A percentile compares a stretch with the other conserved stretches of the same genome.
phyloP scores from a whole-genome alignment of 2,797 vertebrate species.

The Toxotes lorentzi region DNA sequence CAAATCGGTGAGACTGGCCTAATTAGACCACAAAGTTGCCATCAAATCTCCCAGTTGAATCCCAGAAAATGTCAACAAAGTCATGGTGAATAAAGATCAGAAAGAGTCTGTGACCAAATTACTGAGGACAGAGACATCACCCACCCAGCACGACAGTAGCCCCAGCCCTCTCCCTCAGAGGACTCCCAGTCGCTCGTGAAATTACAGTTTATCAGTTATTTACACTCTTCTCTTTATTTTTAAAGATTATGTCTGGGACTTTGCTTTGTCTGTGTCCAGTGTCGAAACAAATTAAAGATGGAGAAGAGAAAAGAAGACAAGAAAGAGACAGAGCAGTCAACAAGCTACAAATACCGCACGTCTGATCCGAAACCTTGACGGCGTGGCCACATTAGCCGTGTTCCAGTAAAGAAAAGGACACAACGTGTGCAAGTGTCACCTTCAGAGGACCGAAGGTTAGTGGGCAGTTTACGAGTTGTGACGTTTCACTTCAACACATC shows the following conservation, averaged over 20 bases:
- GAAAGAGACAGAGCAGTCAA: neutral
- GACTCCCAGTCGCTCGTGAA: neutral
- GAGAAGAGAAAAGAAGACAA: neutral
- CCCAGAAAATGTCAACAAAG: slow-evolving; percentile 84
- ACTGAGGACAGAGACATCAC: slow-evolving; percentile 77
- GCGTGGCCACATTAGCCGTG: neutral
- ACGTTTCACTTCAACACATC: neutral
- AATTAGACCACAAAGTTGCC: slow-evolving; percentile 78
- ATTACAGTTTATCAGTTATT: slow-evolving; percentile 31
- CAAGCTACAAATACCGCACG: neutral
- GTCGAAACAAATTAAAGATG: neutral
- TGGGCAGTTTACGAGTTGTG: neutral
- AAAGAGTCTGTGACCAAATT: slow-evolving; percentile 66
- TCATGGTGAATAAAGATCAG: slow-evolving; percentile 80
- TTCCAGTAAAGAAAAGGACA: slow-evolving; percentile 4
- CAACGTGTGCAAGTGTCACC: neutral
- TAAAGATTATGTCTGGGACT: neutral
- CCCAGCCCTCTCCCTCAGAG: slow-evolving; percentile 20
- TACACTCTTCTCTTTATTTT: slow-evolving; percentile 2
- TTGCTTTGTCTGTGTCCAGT: neutral
- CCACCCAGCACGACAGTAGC: slow-evolving; percentile 29
- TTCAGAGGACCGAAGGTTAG: slow-evolving; percentile 19
- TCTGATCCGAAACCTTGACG: neutral
- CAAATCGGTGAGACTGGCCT: slow-evolving; percentile 68
- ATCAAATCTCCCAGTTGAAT: slow-evolving; percentile 67